These are phyloP conservation scores for Nyctibius bracteatus DNA, from an alignment of 2,113 vertebrate genomes.

Conservation along the genomic window DNA sequence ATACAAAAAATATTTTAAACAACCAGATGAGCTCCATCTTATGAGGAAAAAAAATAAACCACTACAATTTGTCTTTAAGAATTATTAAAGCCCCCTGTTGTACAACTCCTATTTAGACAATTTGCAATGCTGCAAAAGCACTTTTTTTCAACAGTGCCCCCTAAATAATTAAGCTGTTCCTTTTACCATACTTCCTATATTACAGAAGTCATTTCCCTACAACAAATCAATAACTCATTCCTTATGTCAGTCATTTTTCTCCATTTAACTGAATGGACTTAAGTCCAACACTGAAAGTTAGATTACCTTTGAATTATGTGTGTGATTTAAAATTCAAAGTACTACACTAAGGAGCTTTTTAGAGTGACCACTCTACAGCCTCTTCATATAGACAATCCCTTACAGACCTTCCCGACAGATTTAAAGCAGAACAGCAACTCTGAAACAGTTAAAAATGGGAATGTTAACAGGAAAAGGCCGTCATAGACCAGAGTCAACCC, in stretches of 20 bases:
- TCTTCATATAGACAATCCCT: conserved; percentile 72
- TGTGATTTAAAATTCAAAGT: conserved; percentile 96
- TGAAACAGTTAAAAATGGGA: conserved; percentile 24
- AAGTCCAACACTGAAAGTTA: conserved; percentile 82
- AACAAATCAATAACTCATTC: conserved; percentile 81
- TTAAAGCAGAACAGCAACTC: conserved; percentile 49
- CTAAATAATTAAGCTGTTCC: conserved; percentile 82
- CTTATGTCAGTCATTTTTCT: conserved; percentile 81
- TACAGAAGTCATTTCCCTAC: conserved; percentile 78
- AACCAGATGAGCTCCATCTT: not conserved
- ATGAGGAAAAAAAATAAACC: not conserved
- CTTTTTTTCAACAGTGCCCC: conserved; percentile 69
- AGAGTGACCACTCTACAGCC: conserved; percentile 81
- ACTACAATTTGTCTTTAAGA: conserved; percentile 36
- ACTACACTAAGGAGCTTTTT: conserved; percentile 85
- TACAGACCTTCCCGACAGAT: conserved; percentile 61
- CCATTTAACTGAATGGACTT: conserved; percentile 79
- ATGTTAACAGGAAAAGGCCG: not conserved
- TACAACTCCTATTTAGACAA: conserved; percentile 62
- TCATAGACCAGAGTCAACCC: not conserved
- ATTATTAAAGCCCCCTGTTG: conserved; percentile 10
- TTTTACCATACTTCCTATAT: conserved; percentile 83
- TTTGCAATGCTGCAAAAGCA: conserved; percentile 74
- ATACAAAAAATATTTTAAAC: not conserved
- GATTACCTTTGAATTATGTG: conserved; percentile 95